Evolutionary conservation across 2,888 invertebrate species (phyloP), one percentile per base, ranked within the genome.

Genomic region (Nomada lathburiana): DNA sequence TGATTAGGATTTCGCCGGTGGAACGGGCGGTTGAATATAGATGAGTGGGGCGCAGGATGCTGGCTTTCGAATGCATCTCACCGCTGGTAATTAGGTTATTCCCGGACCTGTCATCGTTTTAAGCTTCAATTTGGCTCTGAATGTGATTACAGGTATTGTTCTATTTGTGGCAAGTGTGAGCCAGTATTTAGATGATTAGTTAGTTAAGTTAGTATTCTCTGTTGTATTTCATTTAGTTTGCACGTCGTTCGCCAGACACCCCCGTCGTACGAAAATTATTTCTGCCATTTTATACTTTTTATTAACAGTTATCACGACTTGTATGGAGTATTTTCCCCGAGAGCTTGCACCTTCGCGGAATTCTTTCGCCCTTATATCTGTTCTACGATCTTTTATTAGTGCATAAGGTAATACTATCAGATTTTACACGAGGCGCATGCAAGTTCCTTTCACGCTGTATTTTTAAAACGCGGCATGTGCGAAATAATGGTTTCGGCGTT

Each of bases 401-500:
- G 67, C 67, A 57, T 7, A 62, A 71, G 42, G 67, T 68, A 36
- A 52, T 11, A 55, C 47, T 80, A 80, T 78, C 80, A 63, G 80
- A 80, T 80, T 80, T 44, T 52, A 78, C 78, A 78, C 80, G 80
- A 80, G 72, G 29, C 63, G 52, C 72, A 78, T 79, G 80, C 79
- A 72, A 79, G 71, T 72, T 67, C 67, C 36, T 78, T 71, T 67
- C 78, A 55, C 72, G 67, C 62, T 72, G 52, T 64, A 72, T 72
- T 77, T 73, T 69, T 78, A 72, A 79, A 78, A 80, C 78, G 76
- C 79, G 55, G 57, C 80, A 29, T 62, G n/a, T 62, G 67, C 79
- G 72, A 80, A 80, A 80, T 78, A 80, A 80, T 68, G 68, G 80
- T 78, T 80, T 80, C 78, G 79, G 79, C 57, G 57, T 78, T 80